phyloP scores from a whole-genome alignment of 2,888 invertebrate genomes.

The Auanema sp. region DNA sequence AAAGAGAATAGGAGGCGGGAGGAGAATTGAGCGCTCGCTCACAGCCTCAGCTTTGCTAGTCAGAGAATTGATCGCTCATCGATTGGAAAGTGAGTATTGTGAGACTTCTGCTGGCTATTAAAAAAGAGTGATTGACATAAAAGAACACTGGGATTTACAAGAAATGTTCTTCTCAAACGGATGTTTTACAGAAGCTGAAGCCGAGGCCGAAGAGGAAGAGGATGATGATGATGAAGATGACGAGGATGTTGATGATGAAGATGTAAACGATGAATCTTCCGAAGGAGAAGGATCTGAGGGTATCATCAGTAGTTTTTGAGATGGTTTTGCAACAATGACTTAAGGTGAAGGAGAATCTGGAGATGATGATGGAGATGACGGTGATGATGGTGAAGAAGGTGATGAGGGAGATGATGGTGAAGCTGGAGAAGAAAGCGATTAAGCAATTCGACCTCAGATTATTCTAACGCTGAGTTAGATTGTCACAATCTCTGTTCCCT shows the following conservation, averaged over 20 bases:
- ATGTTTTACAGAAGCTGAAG: no score
- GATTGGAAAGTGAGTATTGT: no score
- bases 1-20: constrained; percentile 42
- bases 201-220: constrained; percentile 25
- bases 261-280: constrained; percentile 43
- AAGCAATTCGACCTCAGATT: constrained; percentile 4
- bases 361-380: constrained; percentile 35
- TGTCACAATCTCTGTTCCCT: constrained; percentile 9
- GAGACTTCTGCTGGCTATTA: no score
- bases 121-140: no score
- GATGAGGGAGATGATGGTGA: constrained; percentile 36
- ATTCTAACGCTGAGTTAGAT: constrained; percentile 9
- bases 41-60: no score
- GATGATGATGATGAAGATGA: constrained; percentile 39
- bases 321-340: no score
- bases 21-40: constrained; percentile 22
- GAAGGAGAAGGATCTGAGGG: constrained; percentile 41
- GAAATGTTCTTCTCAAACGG: no score
- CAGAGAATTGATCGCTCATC: no score
- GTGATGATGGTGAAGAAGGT: constrained; percentile 35
- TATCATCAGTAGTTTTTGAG: not conserved
- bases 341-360: constrained; percentile 5
- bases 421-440: constrained; percentile 38
- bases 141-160: no score
- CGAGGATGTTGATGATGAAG: constrained; percentile 46